A percentile compares a stretch with the other conserved stretches of the same genome.
Conservation (phyloP, 2,797 vertebrate genomes). For the Myotis daubentonii region DNA sequence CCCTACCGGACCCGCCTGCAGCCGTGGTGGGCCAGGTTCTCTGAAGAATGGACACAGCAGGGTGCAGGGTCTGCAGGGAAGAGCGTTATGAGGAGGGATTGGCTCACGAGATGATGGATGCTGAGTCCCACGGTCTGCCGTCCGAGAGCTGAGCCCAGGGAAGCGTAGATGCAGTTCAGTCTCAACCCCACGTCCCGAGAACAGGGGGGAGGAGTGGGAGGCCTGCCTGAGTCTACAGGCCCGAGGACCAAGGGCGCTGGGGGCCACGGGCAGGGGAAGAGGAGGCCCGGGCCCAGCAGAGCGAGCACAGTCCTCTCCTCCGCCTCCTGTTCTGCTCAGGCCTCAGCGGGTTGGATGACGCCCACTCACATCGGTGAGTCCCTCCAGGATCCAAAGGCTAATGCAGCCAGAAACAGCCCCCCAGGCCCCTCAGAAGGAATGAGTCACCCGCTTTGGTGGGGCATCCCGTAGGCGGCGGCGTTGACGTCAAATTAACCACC, state of each 20-base stretch:
- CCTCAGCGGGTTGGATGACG: not conserved
- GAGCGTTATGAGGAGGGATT: not conserved
- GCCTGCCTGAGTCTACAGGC: not conserved
- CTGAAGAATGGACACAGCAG: not conserved
- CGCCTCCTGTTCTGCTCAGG: not conserved
- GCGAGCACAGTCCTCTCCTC: not conserved
- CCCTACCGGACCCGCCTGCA: not conserved
- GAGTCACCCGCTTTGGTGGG: not conserved
- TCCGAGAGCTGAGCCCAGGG: not conserved
- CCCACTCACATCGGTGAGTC: not conserved
- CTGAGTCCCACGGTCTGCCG: not conserved
- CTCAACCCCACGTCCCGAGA: not conserved
- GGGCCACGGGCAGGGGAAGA: not conserved
- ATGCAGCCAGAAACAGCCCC: not conserved
- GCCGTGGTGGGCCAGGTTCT: not conserved
- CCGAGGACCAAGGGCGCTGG: not conserved
- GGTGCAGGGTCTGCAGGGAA: not conserved
- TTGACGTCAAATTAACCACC: not conserved
- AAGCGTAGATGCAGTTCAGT: not conserved
- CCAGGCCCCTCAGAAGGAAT: not conserved
- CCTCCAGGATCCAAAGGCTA: not conserved
- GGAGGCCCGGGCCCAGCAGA: not conserved
- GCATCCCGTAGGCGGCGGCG: not conserved
- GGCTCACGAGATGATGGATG: not conserved
- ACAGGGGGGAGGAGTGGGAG: not conserved